phyloP scores from a whole-genome alignment of 2,797 vertebrate species.

The Pangasius djambal region DNA sequence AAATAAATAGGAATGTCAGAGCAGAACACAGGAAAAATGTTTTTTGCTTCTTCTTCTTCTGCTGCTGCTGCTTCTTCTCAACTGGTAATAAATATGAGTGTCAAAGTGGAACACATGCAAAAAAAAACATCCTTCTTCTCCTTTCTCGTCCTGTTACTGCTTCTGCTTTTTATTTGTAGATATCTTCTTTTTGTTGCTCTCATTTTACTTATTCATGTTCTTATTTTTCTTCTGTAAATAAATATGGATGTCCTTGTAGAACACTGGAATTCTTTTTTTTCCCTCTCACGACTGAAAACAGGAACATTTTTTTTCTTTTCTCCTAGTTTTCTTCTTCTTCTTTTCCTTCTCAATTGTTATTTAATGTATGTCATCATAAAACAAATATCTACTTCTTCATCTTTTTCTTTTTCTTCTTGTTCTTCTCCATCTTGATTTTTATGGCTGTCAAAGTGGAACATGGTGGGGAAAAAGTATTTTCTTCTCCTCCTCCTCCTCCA shows the following conservation, averaged over 20 bases:
- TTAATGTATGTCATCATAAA: background rate
- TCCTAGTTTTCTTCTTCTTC: background rate
- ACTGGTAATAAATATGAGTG: background rate
- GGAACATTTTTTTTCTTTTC: background rate
- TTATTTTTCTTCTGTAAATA: background rate
- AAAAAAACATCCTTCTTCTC: background rate
- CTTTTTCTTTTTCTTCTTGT: background rate
- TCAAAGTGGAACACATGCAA: background rate
- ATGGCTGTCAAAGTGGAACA: background rate
- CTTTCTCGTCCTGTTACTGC: background rate
- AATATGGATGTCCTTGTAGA: background rate
- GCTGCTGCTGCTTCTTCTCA: background rate
- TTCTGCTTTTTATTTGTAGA: background rate
- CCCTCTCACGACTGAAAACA: background rate
- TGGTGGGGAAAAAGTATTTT: background rate
- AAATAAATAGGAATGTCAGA: background rate
- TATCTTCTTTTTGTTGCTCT: background rate
- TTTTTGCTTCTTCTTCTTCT: background rate
- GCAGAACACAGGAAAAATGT: background rate
- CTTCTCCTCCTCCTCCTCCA: slow-evolving; percentile 38
- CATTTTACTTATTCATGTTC: background rate
- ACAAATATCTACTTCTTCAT: background rate
- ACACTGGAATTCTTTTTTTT: background rate
- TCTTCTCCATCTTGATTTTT: background rate
- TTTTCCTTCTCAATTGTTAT: background rate